Conservation (phyloP, 1,140 invertebrate genomes). For the Drosophila lacteicornis region DNA sequence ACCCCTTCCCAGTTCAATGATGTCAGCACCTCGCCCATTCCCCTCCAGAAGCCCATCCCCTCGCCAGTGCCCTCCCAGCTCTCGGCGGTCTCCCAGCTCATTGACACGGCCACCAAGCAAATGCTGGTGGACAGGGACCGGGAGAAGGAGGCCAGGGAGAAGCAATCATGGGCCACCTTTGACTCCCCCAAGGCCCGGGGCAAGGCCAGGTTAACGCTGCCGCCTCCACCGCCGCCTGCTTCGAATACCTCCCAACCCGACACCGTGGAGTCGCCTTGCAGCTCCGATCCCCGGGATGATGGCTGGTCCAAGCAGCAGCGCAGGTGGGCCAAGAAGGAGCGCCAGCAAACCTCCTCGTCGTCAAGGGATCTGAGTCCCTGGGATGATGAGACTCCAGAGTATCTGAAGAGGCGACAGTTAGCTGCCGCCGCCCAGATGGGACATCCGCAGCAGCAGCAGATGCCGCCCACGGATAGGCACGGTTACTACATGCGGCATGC, state of each 20-base stretch:
- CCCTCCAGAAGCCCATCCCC: constrained; percentile 71
- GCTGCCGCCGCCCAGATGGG: constrained; percentile 41
- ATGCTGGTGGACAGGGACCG: constrained; percentile 61
- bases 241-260: constrained; percentile 84
- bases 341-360: constrained; percentile 88
- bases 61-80: constrained; percentile 83
- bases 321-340: constrained; percentile 82
- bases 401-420: constrained; percentile 64
- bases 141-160: constrained; percentile 55
- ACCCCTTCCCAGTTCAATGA: constrained; percentile 78
- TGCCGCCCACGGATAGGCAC: constrained; percentile 58
- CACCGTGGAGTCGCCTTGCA: constrained; percentile 89
- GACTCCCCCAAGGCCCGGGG: constrained; percentile 80
- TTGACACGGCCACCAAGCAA: constrained; percentile 78
- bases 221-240: constrained; percentile 67
- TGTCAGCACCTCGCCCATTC: constrained; percentile 83
- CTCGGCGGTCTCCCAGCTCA: constrained; percentile 76
- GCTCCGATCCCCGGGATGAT: constrained; percentile 90
- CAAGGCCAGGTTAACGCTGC: constrained; percentile 62
- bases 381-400: constrained; percentile 88
- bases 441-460: constrained; percentile 26
- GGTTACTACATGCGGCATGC: constrained; percentile 82
- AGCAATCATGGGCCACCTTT: constrained; percentile 83
- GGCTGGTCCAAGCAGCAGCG: constrained; percentile 75
- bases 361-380: constrained; percentile 90